Percentiles rank a stretch among this genome's conserved stretches.
Evolutionary conservation across 2,113 vertebrate genomes (phyloP).

Genomic region (Geococcyx californianus): DNA sequence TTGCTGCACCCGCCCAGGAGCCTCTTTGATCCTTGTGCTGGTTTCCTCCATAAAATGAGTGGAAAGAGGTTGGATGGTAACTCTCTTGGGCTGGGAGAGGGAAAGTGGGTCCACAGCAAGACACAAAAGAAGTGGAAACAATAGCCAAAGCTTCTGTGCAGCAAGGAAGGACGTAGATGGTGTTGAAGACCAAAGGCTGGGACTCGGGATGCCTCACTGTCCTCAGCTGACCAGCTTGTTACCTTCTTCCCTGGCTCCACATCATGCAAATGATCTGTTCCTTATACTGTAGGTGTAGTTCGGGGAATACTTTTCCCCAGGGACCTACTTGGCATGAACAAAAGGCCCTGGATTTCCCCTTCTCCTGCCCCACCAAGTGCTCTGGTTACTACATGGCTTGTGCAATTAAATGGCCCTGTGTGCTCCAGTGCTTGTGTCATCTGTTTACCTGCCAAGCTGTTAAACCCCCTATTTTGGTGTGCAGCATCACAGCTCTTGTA

Average conservation of each 20-base stretch:
- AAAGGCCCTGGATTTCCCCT: neutral
- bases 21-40: neutral
- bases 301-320: neutral
- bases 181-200: neutral
- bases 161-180: neutral
- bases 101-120: neutral
- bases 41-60: neutral
- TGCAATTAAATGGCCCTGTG: neutral
- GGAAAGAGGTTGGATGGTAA: neutral
- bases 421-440: neutral
- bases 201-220: rapidly evolving
- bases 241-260: neutral
- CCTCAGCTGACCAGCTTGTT: neutral
- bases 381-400: neutral
- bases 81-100: neutral
- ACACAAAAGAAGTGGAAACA: neutral
- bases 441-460: neutral
- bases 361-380: neutral
- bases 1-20: neutral
- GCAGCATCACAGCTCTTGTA: neutral
- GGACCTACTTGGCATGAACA: neutral
- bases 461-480: neutral
- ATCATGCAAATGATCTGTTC: neutral
- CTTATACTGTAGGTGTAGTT: neutral
- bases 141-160: rapidly evolving